A percentile compares a stretch with the other conserved stretches of the same genome.
Evolutionary conservation across 2,888 invertebrate species (phyloP).

Genomic region (Nephrotoma flavescens): DNA sequence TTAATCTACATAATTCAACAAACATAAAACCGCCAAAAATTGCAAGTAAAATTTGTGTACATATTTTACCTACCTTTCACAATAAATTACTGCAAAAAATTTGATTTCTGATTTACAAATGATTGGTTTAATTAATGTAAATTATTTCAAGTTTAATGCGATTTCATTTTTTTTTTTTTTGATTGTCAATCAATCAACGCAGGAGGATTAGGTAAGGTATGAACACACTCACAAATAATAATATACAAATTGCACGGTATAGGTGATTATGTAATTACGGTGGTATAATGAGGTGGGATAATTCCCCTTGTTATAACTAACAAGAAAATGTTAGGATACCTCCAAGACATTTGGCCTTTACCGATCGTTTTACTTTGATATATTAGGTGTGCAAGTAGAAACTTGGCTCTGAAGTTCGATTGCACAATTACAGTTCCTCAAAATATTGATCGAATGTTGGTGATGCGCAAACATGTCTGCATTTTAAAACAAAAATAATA

Average conservation of each 20-base stretch:
- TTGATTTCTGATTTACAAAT: background rate
- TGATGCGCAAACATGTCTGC: no score
- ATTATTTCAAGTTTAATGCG: background rate
- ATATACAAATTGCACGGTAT: background rate
- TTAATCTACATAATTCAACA: background rate
- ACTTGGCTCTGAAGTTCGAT: no score
- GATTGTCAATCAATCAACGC: background rate
- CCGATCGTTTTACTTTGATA: background rate
- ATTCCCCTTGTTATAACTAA: background rate
- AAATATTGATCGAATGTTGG: no score
- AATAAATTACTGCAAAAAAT: background rate
- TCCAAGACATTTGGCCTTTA: background rate
- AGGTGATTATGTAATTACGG: background rate
- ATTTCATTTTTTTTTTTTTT: background rate
- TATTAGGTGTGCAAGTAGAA: background rate
- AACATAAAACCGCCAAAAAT: background rate
- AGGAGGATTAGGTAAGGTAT: background rate
- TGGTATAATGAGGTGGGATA: background rate
- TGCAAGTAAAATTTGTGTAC: background rate
- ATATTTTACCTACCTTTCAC: background rate
- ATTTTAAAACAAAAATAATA: no score
- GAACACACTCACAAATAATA: background rate
- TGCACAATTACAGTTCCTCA: no score
- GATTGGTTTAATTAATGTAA: background rate
- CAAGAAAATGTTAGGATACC: background rate